Conservation (phyloP, 1,140 invertebrate genomes). For the Macrotrachela quadricornifera region DNA sequence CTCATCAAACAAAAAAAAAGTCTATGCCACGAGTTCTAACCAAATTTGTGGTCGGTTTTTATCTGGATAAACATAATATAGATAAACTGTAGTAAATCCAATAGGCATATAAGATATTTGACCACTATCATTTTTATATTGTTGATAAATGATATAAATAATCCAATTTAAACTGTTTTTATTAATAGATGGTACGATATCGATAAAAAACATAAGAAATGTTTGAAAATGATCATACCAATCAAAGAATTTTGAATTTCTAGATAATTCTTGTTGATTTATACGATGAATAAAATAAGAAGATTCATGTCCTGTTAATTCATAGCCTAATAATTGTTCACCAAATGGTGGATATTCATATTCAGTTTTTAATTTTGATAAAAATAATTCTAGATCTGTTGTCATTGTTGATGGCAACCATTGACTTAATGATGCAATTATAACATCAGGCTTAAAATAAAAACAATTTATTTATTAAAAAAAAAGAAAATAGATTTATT, state of each 20-base stretch:
- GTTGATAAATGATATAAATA: too few relatives aligned
- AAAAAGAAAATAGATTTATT: too few relatives aligned
- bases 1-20: background rate
- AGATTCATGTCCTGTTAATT: background rate
- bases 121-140: constrained; percentile 43
- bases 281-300: background rate
- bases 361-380: background rate
- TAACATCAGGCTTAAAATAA: background rate
- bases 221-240: constrained; percentile 68
- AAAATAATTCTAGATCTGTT: background rate
- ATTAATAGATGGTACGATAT: constrained; percentile 65
- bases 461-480: too few relatives aligned
- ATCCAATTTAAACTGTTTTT: constrained; percentile 71
- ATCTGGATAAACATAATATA: constrained; percentile 75
- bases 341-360: background rate
- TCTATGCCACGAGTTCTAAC: constrained; percentile 12
- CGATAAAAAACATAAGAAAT: constrained; percentile 79
- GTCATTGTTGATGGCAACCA: background rate
- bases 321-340: background rate
- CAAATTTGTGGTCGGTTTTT: constrained; percentile 59
- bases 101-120: constrained; percentile 45
- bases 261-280: constrained; percentile 36
- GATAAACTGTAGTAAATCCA: constrained; percentile 72
- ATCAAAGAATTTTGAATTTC: constrained; percentile 45
- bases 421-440: background rate